These are phyloP conservation scores for Acanthisitta chloris DNA, from an alignment of 2,113 vertebrate genomes.

Conservation along the genomic window DNA sequence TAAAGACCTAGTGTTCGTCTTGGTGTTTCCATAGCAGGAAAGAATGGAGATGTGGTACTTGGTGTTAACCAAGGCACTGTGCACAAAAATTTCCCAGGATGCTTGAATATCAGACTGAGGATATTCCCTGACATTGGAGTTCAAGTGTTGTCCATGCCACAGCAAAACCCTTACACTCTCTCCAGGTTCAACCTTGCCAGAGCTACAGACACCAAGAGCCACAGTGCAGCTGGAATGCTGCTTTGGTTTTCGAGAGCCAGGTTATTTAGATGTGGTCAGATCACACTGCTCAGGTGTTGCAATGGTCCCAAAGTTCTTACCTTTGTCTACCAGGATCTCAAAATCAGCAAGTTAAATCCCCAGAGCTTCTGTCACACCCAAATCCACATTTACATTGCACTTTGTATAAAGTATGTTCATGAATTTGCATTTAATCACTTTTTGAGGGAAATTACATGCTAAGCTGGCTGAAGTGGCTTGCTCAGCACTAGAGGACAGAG, in stretches of 20 bases:
- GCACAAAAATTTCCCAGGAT: background rate
- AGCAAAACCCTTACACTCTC: background rate
- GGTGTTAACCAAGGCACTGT: background rate
- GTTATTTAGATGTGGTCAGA: background rate
- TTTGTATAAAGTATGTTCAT: background rate
- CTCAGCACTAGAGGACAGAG: background rate
- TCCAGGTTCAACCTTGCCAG: background rate
- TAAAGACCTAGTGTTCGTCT: background rate
- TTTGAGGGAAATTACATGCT: background rate
- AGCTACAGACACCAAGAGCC: background rate
- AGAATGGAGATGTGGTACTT: background rate
- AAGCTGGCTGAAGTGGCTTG: background rate
- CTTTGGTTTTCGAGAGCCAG: background rate
- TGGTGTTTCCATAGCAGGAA: background rate
- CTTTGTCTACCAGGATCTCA: background rate
- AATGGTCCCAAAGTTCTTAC: background rate
- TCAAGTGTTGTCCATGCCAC: background rate
- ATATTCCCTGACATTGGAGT: background rate
- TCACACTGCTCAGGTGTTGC: background rate
- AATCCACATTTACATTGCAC: background rate
- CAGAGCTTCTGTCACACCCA: background rate
- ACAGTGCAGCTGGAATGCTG: background rate
- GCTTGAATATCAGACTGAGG: background rate
- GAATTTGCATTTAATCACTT: background rate
- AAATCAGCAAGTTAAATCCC: background rate